Evolutionary conservation across 2,888 invertebrate species (phyloP).

Genomic region (Pristionchus japonicus): DNA sequence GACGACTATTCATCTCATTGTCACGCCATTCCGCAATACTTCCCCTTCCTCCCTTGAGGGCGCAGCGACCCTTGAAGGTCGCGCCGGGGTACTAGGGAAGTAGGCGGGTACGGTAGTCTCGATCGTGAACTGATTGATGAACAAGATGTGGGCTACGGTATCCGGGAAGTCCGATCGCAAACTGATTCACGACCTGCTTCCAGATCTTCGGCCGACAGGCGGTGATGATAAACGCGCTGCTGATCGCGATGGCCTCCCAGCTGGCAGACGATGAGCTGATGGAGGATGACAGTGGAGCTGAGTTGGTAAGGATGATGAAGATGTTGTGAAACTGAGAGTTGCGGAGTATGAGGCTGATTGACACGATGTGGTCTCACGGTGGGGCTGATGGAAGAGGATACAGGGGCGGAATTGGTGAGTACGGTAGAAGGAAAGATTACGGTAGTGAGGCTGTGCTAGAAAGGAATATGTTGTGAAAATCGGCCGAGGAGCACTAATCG

Average conservation of each 20-base stretch:
- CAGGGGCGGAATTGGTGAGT: slow-evolving; percentile 7
- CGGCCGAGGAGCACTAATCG: too few species aligned
- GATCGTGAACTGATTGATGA: neutral
- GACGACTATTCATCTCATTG: too few species aligned
- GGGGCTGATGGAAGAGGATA: neutral
- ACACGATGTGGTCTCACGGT: slow-evolving; percentile 42
- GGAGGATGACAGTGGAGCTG: slow-evolving; percentile 37
- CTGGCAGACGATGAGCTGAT: neutral
- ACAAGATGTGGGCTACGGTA: neutral
- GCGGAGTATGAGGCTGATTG: slow-evolving; percentile 46
- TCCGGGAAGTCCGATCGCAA: neutral
- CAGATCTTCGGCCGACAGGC: slow-evolving; percentile 80
- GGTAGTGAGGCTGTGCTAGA: too few species aligned
- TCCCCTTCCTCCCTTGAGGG: too few species aligned
- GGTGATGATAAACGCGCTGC: slow-evolving; percentile 60
- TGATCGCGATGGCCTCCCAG: slow-evolving; percentile 51
- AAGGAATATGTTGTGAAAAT: too few species aligned
- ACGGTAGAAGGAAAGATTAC: neutral
- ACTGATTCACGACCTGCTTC: neutral
- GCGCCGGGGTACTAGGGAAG: too few species aligned
- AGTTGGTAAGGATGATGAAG: neutral
- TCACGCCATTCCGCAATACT: too few species aligned
- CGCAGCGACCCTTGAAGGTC: too few species aligned
- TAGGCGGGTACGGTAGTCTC: too few species aligned
- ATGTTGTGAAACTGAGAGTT: neutral